Base-by-base conservation (phyloP, 92 coral and sea anemone genomes). In the Zoanthus solanderi region DNA sequence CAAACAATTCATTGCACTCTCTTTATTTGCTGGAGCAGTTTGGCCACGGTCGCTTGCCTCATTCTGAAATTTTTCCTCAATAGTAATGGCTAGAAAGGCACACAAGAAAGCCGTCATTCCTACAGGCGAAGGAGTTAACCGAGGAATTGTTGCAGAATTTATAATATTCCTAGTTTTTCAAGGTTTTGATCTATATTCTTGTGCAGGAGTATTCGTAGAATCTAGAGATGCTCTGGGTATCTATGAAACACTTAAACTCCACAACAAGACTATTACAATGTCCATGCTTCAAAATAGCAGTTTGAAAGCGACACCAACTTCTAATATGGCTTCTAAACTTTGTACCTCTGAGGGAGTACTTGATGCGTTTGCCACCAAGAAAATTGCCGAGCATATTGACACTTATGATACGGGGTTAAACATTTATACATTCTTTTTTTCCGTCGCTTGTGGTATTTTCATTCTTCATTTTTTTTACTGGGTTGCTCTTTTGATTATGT, bases 101-200 rank as follows among this genome's bases (percentile, higher is more conserved):
- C 92, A 83, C 5, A 83, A 83, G 8, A 83, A 89, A 79, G 86
- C 91, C 15, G 92, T 84, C 18, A 90, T 95, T 72, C 91, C 92
- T 9, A 95, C 92, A 1, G 96, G 96, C n/a, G 83, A 84, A 30
- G 99, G 98, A 8, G 92, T 96, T 83, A 95, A 92, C 85, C 84
- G 90, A 60, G 99, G 99, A 48, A 79, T 96, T 17, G 66, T 93
- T 57, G 89, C 87, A 18, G 99, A 96, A 78, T 95, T 96, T 86
- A 78, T 96, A 5, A 89, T 96, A 73, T 96, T 96, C 75, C 81
- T 95, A 16, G 6, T 90, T 78, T 86, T 96, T 11, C 99, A 96
- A 95, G 99, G 99, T 14, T 93, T 95, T 78, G 98, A 96, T 69
- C n/a, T 95, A 11, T 94, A 90, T 83, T 89, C 92, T 34, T 90